A percentile compares a stretch with the other conserved stretches of the same genome.
Evolutionary conservation across 1,140 invertebrate species (phyloP).

Genomic region (Copidosoma floridanum): DNA sequence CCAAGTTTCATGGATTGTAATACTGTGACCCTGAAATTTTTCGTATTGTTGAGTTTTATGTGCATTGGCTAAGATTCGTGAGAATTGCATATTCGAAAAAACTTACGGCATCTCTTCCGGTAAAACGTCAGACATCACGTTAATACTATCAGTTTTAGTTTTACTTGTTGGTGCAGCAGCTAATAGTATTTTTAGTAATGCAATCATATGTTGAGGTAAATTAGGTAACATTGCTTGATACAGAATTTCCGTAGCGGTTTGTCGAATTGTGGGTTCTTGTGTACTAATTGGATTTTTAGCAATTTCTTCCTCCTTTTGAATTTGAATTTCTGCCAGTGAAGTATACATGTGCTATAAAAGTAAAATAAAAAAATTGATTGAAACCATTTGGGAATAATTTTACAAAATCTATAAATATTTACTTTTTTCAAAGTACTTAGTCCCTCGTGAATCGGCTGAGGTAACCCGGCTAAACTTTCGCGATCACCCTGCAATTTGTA

Average conservation of each 20-base stretch:
- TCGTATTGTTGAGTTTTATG: constrained; percentile 6
- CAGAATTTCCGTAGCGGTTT: constrained; percentile 82
- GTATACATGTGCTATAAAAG: constrained; percentile 73
- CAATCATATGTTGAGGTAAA: constrained; percentile 96
- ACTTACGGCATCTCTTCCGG: constrained; percentile 92
- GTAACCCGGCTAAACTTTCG: constrained; percentile 86
- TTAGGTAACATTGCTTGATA: constrained; percentile 91
- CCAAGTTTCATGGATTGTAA: constrained; percentile 96
- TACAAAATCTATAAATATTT: constrained; percentile 23
- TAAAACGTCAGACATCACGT: constrained; percentile 95
- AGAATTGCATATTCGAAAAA: constrained; percentile 11
- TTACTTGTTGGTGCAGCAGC: constrained; percentile 97
- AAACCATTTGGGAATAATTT: no score
- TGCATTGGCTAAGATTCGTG: neutral
- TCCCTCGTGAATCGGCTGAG: constrained; percentile 93
- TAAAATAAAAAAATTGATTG: constrained; percentile 10
- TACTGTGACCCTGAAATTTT: constrained; percentile 75
- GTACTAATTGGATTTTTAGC: constrained; percentile 75
- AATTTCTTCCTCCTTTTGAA: constrained; percentile 81
- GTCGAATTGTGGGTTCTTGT: constrained; percentile 46
- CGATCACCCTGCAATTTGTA: constrained; percentile 83
- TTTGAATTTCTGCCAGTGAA: constrained; percentile 79
- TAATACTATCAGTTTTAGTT: constrained; percentile 96
- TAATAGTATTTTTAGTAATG: constrained; percentile 92
- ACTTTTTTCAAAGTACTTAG: constrained; percentile 82